Conservation (phyloP, 2,888 invertebrate species). For the Micropterix aruncella region DNA sequence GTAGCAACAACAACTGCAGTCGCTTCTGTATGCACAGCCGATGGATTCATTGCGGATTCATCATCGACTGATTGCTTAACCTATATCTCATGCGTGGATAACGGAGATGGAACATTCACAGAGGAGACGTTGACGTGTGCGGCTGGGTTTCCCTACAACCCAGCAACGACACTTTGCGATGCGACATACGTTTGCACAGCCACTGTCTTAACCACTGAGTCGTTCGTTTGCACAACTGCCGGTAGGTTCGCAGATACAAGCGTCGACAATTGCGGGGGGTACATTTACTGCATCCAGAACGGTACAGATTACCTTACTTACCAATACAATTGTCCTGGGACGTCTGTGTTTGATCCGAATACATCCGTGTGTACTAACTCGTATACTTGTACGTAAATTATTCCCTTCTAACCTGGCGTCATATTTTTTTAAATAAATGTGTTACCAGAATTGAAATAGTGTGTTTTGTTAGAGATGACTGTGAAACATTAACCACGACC, state of each 20-base stretch:
- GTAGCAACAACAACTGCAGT: constrained; percentile 10
- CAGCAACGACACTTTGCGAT: background rate
- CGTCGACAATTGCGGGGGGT: background rate
- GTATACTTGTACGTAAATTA: no score
- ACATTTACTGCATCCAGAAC: no score
- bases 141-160: background rate
- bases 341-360: no score
- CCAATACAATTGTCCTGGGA: no score
- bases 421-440: no score
- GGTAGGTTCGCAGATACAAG: background rate
- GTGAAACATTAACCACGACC: no score
- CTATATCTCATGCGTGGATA: background rate
- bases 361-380: no score
- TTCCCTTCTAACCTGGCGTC: no score
- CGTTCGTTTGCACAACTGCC: constrained; percentile 13
- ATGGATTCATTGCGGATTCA: constrained; percentile 17
- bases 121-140: background rate
- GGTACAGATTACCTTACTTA: no score
- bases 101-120: constrained; percentile 9
- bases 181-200: constrained; percentile 19
- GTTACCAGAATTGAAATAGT: no score
- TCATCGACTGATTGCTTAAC: background rate
- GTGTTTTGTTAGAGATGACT: no score
- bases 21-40: constrained; percentile 20
- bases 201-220: constrained; percentile 2